Evolutionary conservation across 64 coral and sea anemone species (phyloP).

Genomic region (Dendrophyllia cribrosa): DNA sequence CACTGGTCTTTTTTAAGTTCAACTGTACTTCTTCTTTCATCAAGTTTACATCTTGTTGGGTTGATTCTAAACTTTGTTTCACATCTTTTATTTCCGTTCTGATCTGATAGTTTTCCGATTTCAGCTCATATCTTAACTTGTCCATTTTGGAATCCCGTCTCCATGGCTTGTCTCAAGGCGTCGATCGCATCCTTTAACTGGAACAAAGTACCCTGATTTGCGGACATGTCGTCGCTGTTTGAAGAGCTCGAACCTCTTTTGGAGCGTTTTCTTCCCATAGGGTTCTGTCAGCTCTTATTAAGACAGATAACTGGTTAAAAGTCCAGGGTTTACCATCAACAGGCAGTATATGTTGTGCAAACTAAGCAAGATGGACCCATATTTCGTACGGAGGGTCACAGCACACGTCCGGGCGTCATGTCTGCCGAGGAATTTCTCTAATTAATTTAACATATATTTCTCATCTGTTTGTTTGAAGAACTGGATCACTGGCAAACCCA

Average conservation of each 20-base stretch:
- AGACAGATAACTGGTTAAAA: too few species aligned
- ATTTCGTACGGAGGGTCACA: too few species aligned
- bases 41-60: background rate
- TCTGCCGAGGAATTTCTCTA: too few species aligned
- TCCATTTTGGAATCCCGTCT: background rate
- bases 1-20: background rate
- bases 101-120: background rate
- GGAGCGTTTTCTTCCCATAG: background rate
- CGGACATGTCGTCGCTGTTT: background rate
- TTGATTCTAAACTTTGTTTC: background rate
- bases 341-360: too few species aligned
- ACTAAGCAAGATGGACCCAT: too few species aligned
- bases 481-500: constrained; percentile 75
- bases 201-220: background rate
- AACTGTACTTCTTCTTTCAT: background rate
- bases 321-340: too few species aligned
- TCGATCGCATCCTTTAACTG: background rate
- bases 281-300: too few species aligned
- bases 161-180: background rate
- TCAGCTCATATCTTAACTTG: background rate
- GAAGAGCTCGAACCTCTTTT: background rate
- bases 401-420: too few species aligned
- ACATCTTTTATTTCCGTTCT: background rate
- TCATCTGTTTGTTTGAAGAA: constrained; percentile 47
- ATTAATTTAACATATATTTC: background rate